Base-by-base conservation (phyloP, 2,888 invertebrate species). In the Melanotus villosus region DNA sequence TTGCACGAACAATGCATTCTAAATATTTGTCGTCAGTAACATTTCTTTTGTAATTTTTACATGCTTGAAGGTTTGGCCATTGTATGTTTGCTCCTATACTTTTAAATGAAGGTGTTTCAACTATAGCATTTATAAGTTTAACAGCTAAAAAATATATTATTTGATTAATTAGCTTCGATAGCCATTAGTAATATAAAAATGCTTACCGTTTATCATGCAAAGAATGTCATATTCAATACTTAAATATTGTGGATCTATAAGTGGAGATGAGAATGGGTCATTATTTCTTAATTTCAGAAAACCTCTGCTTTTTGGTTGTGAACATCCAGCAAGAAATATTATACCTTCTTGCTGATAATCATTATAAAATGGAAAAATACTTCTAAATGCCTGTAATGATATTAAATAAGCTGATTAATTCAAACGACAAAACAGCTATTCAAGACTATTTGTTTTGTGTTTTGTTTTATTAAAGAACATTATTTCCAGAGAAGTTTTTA, bases 211-310 rank as follows among this genome's bases (percentile, higher is more conserved):
- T 12, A 89, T 85, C 70, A 89, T 90, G 78, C 93, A 93, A 1
- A 79, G 78, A 3, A 92, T 82, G 79, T 95, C 95, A 45, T 85
- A 82, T 0, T 84, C 80, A 1, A 88, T 83, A 34, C 89, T 84
- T 69, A 95, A 84, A 80, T 95, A 96, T 71, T 92, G 91, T 0
- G 94, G 92, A 80, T 95, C 89, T 36, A 96, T 91, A 0, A 87
- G 80, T 0, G 94, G 94, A 16, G 89, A 88, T 7, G 87, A 85
- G 0, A 85, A 82, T 5, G 91, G 89, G 77, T 90, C 88, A 23
- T 82, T 80, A 32, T 89, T 88, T 10, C 81, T 82, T 0, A 95
- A 80, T 1, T 86, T 87, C 2, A 96, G 84, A 1, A 82, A 84
- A 0, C 96, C 96, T 59, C 91, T 87, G 70, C 93, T 93, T 52